phyloP scores from a whole-genome alignment of 2,797 vertebrate genomes.

The Gallinago nigripennis region DNA sequence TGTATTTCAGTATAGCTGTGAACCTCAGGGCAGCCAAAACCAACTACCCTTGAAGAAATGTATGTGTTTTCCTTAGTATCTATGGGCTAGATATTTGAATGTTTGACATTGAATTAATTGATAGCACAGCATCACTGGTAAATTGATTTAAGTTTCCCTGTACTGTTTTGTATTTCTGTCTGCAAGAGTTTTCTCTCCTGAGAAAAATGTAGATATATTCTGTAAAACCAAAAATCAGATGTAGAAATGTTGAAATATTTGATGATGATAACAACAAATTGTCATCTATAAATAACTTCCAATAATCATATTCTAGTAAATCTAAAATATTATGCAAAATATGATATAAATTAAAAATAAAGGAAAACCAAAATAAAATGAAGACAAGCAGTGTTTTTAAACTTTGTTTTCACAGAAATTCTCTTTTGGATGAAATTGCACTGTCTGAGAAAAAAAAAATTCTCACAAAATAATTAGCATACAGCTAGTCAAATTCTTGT shows the following conservation, averaged over 20 bases:
- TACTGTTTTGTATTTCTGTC: neutral
- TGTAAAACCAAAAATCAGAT: neutral
- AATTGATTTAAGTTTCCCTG: neutral
- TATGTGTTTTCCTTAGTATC: neutral
- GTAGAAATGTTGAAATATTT: neutral
- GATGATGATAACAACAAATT: neutral
- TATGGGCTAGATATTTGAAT: neutral
- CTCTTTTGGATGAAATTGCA: neutral
- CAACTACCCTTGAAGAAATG: neutral
- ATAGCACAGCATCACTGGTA: neutral
- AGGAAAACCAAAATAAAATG: neutral
- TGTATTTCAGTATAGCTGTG: neutral
- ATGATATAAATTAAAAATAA: neutral
- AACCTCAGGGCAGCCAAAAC: neutral
- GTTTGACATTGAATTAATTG: conserved; percentile 7
- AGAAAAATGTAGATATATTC: neutral
- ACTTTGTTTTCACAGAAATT: neutral
- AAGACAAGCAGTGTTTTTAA: neutral
- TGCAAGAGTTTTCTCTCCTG: neutral
- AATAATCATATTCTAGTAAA: neutral
- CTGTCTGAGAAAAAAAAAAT: neutral
- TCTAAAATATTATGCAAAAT: neutral
- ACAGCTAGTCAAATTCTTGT: neutral
- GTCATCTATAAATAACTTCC: neutral
- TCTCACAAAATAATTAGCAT: neutral